Conservation (phyloP, 2,797 vertebrate genomes). For the Petrocephalus sullivani region DNA sequence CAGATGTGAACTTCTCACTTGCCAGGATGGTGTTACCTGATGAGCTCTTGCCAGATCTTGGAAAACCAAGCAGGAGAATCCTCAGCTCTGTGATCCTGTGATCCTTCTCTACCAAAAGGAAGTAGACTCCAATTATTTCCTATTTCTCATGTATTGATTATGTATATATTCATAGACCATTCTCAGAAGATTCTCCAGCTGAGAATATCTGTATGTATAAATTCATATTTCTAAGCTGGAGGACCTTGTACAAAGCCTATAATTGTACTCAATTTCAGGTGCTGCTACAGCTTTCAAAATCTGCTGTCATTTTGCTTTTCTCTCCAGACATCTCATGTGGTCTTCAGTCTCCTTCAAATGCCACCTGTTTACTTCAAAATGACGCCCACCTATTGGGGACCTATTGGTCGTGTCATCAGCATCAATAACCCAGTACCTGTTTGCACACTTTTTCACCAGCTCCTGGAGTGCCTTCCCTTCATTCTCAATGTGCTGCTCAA, state of each 20-base stretch:
- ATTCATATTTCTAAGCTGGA: no score
- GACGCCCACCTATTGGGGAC: not conserved
- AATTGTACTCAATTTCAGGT: no score
- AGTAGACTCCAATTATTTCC: not conserved
- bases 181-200: no score
- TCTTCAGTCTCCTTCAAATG: not conserved
- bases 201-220: no score
- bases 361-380: no score
- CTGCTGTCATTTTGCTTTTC: constrained; percentile 25
- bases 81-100: constrained; percentile 25
- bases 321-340: not conserved
- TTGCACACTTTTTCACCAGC: constrained; percentile 30
- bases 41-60: constrained; percentile 38
- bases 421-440: constrained; percentile 19
- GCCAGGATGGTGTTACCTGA: constrained; percentile 47
- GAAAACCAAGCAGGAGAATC: constrained; percentile 42
- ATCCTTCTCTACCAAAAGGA: not conserved
- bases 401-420: no score
- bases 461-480: constrained; percentile 14
- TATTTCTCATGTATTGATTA: no score
- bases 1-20: not conserved
- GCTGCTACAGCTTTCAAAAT: not conserved
- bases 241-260: no score
- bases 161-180: no score
- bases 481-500: constrained; percentile 31